These are phyloP conservation scores for Empidonax traillii DNA, from an alignment of 2,113 vertebrate genomes.

Conservation along the genomic window DNA sequence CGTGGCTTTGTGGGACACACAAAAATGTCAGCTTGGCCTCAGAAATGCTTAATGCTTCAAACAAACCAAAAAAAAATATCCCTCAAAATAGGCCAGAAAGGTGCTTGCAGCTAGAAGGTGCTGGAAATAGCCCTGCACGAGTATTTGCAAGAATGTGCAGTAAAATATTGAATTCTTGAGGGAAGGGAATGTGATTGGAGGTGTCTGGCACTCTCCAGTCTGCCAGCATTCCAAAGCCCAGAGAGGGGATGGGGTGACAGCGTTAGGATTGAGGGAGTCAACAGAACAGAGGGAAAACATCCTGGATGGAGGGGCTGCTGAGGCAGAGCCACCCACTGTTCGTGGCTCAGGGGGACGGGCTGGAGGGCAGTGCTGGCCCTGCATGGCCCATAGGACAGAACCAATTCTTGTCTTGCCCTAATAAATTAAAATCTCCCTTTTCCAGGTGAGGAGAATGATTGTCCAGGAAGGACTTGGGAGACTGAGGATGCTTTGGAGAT, in stretches of 20 bases:
- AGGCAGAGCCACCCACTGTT: neutral
- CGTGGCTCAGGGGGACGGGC: neutral
- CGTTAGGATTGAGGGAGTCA: neutral
- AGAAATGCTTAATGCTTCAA: neutral
- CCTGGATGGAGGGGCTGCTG: neutral
- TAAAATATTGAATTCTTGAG: neutral
- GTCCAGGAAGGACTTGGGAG: neutral
- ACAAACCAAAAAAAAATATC: neutral
- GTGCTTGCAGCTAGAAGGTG: neutral
- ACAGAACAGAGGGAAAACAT: neutral
- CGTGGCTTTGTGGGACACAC: neutral
- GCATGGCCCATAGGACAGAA: neutral
- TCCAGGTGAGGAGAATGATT: neutral
- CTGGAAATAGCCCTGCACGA: neutral
- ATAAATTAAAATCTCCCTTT: neutral
- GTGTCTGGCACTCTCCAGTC: neutral
- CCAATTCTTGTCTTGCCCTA: neutral
- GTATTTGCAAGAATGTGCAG: neutral
- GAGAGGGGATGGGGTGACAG: neutral
- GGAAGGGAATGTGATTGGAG: neutral
- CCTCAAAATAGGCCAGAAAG: neutral
- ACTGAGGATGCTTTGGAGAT: neutral
- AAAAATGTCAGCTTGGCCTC: neutral
- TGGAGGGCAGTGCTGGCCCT: neutral
- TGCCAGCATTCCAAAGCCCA: neutral